Evolutionary conservation across 2,888 invertebrate species (phyloP).

Genomic region (Cephus pulcher): DNA sequence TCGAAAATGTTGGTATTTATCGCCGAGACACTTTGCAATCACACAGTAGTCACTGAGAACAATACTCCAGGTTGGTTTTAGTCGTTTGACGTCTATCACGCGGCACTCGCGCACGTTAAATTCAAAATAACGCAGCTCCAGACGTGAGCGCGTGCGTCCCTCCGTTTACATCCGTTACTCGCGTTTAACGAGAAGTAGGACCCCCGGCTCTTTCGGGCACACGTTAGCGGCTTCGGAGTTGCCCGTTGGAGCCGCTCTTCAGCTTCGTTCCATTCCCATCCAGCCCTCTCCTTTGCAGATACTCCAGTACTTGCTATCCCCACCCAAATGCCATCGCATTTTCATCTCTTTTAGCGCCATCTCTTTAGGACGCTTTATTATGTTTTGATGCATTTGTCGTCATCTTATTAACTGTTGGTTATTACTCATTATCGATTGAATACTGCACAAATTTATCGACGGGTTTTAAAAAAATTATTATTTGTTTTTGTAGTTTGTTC

Average conservation of each 20-base stretch:
- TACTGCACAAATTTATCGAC: neutral
- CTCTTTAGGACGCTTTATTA: neutral
- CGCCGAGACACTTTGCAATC: neutral
- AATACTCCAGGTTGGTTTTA: neutral
- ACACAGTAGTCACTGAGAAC: neutral
- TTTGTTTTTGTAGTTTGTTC: neutral
- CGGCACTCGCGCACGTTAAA: neutral
- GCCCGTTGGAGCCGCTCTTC: constrained; percentile 1
- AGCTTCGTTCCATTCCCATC: neutral
- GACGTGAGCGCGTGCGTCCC: neutral
- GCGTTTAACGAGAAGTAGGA: neutral
- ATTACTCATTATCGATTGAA: neutral
- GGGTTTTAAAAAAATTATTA: neutral
- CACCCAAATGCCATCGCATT: neutral
- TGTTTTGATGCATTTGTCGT: neutral
- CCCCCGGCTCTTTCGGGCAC: neutral
- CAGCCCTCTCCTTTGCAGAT: neutral
- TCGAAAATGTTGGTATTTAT: neutral
- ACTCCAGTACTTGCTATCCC: neutral
- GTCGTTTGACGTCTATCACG: neutral
- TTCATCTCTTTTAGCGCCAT: neutral
- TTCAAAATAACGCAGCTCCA: neutral
- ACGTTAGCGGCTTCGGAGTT: neutral
- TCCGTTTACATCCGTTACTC: neutral
- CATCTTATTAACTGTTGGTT: neutral